Percentiles rank a stretch among this genome's conserved stretches.
phyloP scores from a whole-genome alignment of 2,888 invertebrate species.

The Drosophila buzzatii region DNA sequence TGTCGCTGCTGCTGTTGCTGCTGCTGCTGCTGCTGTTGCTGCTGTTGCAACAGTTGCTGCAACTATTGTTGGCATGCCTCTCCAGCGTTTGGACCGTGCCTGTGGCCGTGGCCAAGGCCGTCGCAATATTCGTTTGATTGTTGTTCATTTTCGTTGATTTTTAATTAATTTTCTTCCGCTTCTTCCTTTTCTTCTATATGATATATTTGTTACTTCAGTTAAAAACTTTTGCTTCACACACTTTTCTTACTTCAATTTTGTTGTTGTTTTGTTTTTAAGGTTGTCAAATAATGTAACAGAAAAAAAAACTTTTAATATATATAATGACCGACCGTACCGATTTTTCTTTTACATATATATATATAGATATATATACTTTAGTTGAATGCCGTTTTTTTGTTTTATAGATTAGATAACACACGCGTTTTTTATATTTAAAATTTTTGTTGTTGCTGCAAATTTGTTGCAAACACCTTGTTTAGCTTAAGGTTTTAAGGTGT shows the following conservation, averaged over 20 bases:
- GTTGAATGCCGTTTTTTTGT: conserved; percentile 30
- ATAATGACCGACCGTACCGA: conserved; percentile 33
- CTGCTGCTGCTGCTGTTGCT: conserved; percentile 15
- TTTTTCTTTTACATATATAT: conserved; percentile 19
- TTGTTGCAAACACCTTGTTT: conserved; percentile 5
- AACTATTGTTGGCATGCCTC: conserved; percentile 19
- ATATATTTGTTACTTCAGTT: not conserved
- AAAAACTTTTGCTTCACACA: conserved; percentile 16
- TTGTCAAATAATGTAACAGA: conserved; percentile 22
- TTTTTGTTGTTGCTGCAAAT: conserved; percentile 7
- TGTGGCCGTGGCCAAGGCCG: conserved; percentile 65
- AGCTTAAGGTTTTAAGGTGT: conserved; percentile 2
- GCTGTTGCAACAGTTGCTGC: conserved; percentile 13
- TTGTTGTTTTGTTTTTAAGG: conserved; percentile 2
- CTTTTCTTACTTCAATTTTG: conserved; percentile 1
- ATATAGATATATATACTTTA: conserved; percentile 19
- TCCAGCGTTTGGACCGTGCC: conserved; percentile 64
- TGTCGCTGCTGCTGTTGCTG: conserved; percentile 22
- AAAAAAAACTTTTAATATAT: conserved; percentile 27
- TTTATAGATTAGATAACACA: conserved; percentile 77
- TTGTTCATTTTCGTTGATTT: conserved; percentile 34
- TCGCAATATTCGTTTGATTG: conserved; percentile 40
- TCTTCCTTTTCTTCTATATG: not conserved
- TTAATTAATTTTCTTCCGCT: not conserved
- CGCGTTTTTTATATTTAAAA: conserved; percentile 49